A percentile compares a stretch with the other conserved stretches of the same genome.
phyloP scores from a whole-genome alignment of 1,140 invertebrate genomes.

The Dinoponera quadriceps region DNA sequence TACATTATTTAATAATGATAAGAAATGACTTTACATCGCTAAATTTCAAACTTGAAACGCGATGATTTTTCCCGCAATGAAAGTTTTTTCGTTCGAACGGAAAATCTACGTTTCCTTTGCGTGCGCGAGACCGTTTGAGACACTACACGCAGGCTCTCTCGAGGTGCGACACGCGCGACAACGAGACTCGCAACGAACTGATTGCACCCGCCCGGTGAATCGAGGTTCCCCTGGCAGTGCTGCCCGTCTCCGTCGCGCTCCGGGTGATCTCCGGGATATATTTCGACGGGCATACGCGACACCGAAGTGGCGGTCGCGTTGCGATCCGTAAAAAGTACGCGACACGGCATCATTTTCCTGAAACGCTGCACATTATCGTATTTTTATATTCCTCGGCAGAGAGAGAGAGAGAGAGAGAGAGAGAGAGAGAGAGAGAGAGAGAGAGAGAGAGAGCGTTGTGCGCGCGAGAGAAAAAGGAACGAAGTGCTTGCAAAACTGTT shows the following conservation, averaged over 20 bases:
- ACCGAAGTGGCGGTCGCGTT: neutral
- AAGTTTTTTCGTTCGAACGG: neutral
- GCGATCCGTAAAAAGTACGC: constrained; percentile 1
- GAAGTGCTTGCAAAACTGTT: neutral
- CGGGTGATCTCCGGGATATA: constrained; percentile 4
- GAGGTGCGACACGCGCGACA: constrained; percentile 25
- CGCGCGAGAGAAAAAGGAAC: constrained; percentile 4
- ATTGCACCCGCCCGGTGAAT: constrained; percentile 28
- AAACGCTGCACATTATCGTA: neutral
- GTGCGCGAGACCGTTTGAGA: neutral
- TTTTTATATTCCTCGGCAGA: too few species aligned
- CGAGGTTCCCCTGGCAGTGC: neutral
- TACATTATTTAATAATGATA: too few species aligned
- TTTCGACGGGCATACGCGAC: neutral
- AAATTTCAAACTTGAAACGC: too few species aligned
- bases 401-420: too few species aligned
- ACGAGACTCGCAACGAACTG: constrained; percentile 28
- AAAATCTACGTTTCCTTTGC: neutral
- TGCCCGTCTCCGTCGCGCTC: neutral
- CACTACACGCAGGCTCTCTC: neutral
- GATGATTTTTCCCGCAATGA: too few species aligned
- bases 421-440: too few species aligned
- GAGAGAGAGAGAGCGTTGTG: neutral
- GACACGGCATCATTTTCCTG: neutral
- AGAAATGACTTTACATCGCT: too few species aligned